Evolutionary conservation across 2,888 invertebrate genomes (phyloP).

Genomic region (Deladenus siricidicola): DNA sequence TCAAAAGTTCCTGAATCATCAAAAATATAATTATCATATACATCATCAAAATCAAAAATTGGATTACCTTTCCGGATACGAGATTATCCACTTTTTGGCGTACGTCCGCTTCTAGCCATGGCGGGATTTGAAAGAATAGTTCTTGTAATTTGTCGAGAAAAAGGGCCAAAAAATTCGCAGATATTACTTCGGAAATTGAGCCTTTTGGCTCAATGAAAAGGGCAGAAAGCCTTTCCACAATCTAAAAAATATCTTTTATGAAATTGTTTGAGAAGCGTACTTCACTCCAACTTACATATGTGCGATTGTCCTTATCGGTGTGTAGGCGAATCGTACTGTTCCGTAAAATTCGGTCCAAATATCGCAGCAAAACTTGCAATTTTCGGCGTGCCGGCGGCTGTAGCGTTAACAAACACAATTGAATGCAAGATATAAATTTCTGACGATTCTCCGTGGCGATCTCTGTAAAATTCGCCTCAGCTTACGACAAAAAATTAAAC

Average conservation of each 20-base stretch:
- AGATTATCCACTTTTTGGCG: constrained; percentile 7
- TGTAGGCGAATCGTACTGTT: background rate
- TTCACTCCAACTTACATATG: no score
- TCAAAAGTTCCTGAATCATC: constrained; percentile 4
- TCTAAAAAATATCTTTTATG: background rate
- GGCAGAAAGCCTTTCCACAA: background rate
- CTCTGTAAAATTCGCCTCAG: no score
- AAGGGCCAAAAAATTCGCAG: constrained; percentile 4
- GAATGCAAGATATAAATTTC: background rate
- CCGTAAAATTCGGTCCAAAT: background rate
- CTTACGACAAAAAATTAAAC: no score
- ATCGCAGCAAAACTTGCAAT: constrained; percentile 3
- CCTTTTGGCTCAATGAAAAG: background rate
- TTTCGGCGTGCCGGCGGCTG: constrained; percentile 3
- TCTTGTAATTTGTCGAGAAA: constrained; percentile 2
- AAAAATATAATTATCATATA: no score
- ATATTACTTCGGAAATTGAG: background rate
- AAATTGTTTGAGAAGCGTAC: no score
- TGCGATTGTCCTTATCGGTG: background rate
- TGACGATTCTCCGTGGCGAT: constrained; percentile 3
- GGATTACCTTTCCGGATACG: constrained; percentile 4
- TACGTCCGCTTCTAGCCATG: constrained; percentile 8
- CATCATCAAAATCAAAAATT: background rate
- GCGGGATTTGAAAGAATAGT: background rate
- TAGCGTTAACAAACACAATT: background rate